Base-by-base conservation (phyloP, 1,140 invertebrate genomes). In the Gerris buenoi region DNA sequence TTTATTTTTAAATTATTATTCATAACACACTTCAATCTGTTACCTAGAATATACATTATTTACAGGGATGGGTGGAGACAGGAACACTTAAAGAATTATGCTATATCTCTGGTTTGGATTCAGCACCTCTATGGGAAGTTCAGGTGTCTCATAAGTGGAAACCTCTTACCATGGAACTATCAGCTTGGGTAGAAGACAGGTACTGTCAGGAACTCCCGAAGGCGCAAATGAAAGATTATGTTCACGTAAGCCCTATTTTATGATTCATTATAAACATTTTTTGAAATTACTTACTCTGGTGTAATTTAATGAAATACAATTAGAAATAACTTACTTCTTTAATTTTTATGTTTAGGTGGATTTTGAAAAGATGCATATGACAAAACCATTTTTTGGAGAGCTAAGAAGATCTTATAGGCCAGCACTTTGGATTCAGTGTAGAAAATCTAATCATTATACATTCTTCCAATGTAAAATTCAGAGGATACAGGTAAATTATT, bases 301-400 rank as follows among this genome's bases (percentile, higher is more conserved):
- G n/a, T n/a, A n/a, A n/a, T n/a, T n/a, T n/a, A n/a, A n/a, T n/a
- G n/a, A n/a, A n/a, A n/a, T n/a, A n/a, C n/a, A n/a, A n/a, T n/a
- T n/a, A n/a, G n/a, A n/a, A n/a, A n/a, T n/a, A 62, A 68, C 58
- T 10, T 25, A 14, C 59, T 23, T 61, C 66, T 33, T 58, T 15
- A 29, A 63, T 61, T 57, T 69, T 68, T 64, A 69, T 71, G 71
- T 84, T 3, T 78, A 91, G 82, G 86, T 90, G 69, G 89, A 92
- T 75, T 83, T 93, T 68, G 82, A 83, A 63, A 89, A 88, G 74
- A 91, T 93, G 89, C 86, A 88, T 70, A 91, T 93, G 88, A 86
- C 87, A 0, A 90, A 90, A 74, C 90, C 90, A 1, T 92, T 91
- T 75, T 90, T 87, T 76, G 89, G 88, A 0, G 87, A 89, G 73